phyloP scores from a whole-genome alignment of 2,797 vertebrate species.

The Sebastes wilsoni region DNA sequence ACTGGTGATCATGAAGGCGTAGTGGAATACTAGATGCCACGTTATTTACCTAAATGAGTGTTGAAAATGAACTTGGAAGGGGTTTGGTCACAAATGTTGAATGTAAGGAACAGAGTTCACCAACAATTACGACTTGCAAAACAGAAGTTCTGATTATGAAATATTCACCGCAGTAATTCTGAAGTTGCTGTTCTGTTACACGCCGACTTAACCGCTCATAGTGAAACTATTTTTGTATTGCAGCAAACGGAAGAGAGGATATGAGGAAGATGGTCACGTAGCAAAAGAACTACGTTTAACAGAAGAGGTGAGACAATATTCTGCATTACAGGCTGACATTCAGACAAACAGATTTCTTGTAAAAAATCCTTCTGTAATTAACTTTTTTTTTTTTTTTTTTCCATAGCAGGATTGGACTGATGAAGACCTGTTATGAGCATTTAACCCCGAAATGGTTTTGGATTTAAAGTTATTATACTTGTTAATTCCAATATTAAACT shows the following conservation, averaged over 20 bases:
- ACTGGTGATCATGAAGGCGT: slow-evolving; percentile 33
- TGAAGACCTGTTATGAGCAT: slow-evolving; percentile 81
- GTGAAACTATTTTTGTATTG: neutral
- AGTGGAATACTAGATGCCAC: slow-evolving; percentile 28
- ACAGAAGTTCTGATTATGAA: neutral
- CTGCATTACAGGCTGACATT: neutral
- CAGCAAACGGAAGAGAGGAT: slow-evolving; percentile 94
- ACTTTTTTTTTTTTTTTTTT: neutral
- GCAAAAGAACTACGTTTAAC: slow-evolving; percentile 83
- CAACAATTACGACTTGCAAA: slow-evolving; percentile 26
- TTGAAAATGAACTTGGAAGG: slow-evolving; percentile 20
- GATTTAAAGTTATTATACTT: slow-evolving; percentile 1
- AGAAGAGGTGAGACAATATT: slow-evolving; percentile 64
- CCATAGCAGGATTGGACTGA: slow-evolving; percentile 90
- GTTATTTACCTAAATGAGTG: slow-evolving; percentile 19
- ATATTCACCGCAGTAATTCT: neutral
- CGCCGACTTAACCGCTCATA: neutral
- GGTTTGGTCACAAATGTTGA: slow-evolving; percentile 9
- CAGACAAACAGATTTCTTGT: neutral
- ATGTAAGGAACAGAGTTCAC: slow-evolving; percentile 25
- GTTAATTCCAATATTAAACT: neutral
- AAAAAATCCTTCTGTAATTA: neutral
- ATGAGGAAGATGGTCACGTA: slow-evolving; percentile 90
- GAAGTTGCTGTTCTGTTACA: neutral
- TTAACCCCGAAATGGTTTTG: neutral